Base-by-base conservation (phyloP, 2,888 invertebrate species). In the Spodoptera exigua region DNA sequence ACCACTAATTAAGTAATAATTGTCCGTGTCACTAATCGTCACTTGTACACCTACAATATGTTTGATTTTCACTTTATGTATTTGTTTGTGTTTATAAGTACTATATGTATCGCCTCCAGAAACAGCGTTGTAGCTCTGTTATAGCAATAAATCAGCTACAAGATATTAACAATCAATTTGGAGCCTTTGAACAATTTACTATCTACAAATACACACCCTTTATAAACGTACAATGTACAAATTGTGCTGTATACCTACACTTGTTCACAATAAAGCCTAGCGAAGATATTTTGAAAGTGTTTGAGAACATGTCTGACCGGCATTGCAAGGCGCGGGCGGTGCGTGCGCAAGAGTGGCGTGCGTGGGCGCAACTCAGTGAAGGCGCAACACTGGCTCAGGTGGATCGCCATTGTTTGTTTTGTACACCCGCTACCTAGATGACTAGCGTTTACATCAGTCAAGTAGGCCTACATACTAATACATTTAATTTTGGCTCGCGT, bases 241-340 rank as follows among this genome's bases (percentile, higher is more conserved):
- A 27, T 27, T 27, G 9, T 27, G 7, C 7, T 16, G 18, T 41
- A 7, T 16, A 44, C 3, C 16, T 37, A 43, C 36, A 41, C 13
- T 21, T 44, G 43, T 17, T 17, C 35, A 37, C 47, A 46, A 45
- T 35, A 67, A 43, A 34, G 41, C 45, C 13, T 16, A 49, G 62
- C 32, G 32, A 49, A 46, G 44, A 70, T 58, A 70, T 64, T 67
- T 61, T 69, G 73, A 76, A 80, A 76, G 77, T 79, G 79, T 79
- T 80, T 73, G 68, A 65, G 79, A 88, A 87, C 89, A 72, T 77
- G 85, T 87, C 85, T 58, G 70, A 72, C 79, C 72, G 80, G 82
- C 82, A 78, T 68, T 16, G 64, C 54, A 69, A 64, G 58, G 70
- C 70, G 68, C 71, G 68, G 61, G 65, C 64, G 72, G 64, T 71